These are phyloP conservation scores for Bombus affinis DNA, from an alignment of 1,140 invertebrate genomes.

Conservation along the genomic window DNA sequence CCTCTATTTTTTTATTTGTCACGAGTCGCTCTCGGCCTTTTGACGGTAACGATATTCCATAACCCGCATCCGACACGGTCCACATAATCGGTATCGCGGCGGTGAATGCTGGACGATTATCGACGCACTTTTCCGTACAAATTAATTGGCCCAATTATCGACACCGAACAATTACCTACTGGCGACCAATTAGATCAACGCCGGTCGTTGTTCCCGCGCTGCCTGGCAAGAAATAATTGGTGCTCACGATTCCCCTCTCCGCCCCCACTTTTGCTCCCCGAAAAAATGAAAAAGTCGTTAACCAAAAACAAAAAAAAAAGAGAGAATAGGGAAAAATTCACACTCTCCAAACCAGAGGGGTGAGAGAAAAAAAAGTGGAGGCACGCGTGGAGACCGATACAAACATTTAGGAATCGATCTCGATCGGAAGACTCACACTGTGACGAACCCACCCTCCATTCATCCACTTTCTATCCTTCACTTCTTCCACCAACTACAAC, in stretches of 20 bases:
- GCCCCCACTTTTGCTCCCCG: background rate
- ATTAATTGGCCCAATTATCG: conserved; percentile 82
- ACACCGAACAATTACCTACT: conserved; percentile 77
- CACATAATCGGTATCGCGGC: conserved; percentile 69
- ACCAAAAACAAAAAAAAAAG: conserved; percentile 17
- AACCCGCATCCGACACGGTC: conserved; percentile 68
- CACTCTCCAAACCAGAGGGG: background rate
- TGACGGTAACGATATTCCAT: conserved; percentile 69
- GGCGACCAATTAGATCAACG: conserved; percentile 80
- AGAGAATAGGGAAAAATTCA: background rate
- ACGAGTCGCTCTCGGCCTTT: conserved; percentile 58
- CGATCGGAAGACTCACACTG: background rate
- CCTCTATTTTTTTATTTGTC: background rate
- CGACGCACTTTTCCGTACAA: conserved; percentile 77
- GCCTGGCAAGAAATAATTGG: conserved; percentile 70
- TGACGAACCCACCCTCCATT: conserved; percentile 4
- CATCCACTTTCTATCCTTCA: background rate
- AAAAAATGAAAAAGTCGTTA: conserved; percentile 42
- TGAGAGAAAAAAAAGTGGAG: background rate
- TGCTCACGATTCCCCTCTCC: conserved; percentile 37
- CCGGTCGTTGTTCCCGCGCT: conserved; percentile 72
- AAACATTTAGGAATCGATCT: background rate
- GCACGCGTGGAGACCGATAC: background rate
- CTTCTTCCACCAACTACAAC: background rate
- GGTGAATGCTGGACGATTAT: conserved; percentile 74